Percentiles rank a stretch among this genome's conserved stretches.
Evolutionary conservation across 2,113 vertebrate species (phyloP).

Genomic region (Aegithalos caudatus): DNA sequence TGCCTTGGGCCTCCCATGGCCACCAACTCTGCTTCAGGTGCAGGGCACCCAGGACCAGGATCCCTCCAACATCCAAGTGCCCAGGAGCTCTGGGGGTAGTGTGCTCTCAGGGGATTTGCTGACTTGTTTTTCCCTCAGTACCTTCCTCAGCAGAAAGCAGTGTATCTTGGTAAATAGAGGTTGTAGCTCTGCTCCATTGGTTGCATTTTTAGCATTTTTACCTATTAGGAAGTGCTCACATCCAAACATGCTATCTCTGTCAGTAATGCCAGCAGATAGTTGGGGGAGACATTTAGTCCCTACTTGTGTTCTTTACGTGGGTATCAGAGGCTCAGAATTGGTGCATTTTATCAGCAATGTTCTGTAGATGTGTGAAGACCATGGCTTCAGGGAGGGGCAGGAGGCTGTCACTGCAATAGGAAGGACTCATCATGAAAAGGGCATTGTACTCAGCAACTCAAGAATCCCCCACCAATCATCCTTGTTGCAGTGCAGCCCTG

Average conservation of each 20-base stretch:
- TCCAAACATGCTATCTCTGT: background rate
- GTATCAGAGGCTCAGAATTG: background rate
- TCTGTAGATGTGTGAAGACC: fast-evolving
- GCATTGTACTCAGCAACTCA: background rate
- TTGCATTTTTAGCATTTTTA: background rate
- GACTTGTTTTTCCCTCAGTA: background rate
- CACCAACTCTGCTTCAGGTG: background rate
- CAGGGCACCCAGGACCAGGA: background rate
- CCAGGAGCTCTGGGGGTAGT: background rate
- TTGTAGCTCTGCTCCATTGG: background rate
- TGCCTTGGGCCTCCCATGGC: background rate
- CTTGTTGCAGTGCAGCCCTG: background rate
- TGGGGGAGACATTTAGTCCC: background rate
- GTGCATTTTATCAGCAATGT: background rate
- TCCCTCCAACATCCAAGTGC: background rate
- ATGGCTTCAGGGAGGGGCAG: background rate
- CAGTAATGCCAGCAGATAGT: background rate
- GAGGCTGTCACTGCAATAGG: background rate
- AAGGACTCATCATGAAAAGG: background rate
- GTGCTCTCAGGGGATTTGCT: background rate
- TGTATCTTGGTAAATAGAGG: background rate
- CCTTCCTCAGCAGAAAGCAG: background rate
- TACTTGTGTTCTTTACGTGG: background rate
- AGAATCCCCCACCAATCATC: background rate
- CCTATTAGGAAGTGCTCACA: fast-evolving